These are phyloP conservation scores for Baryphthengus martii DNA, from an alignment of 2,113 vertebrate genomes.

Conservation along the genomic window DNA sequence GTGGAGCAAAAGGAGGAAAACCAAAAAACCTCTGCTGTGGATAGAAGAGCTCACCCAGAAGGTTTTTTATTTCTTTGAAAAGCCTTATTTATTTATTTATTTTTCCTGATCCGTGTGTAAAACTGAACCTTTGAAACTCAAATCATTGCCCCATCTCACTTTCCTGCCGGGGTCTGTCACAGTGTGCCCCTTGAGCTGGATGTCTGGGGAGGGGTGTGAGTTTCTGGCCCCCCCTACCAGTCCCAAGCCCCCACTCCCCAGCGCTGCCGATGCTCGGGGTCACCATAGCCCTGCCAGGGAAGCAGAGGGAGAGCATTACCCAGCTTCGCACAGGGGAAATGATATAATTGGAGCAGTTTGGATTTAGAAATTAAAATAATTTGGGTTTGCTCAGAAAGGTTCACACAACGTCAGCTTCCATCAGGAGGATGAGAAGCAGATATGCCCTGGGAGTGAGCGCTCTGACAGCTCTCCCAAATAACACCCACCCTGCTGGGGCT, in stretches of 20 bases:
- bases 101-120: neutral
- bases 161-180: neutral
- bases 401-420: slow-evolving; percentile 68
- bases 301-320: slow-evolving; percentile 45
- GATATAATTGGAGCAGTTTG: slow-evolving; percentile 69
- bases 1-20: neutral
- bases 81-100: neutral
- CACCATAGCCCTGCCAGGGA: neutral
- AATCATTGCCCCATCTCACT: neutral
- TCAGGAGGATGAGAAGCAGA: slow-evolving; percentile 60
- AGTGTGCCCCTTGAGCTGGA: neutral
- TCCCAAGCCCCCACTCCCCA: neutral
- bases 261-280: neutral
- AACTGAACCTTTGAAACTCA: neutral
- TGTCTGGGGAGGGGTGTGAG: neutral
- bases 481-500: neutral
- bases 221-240: neutral
- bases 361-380: slow-evolving; percentile 73
- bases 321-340: slow-evolving; percentile 46
- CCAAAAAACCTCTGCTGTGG: neutral
- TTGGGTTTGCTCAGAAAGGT: slow-evolving; percentile 61
- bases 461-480: slow-evolving; percentile 61
- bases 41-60: neutral
- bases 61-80: neutral
- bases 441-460: neutral